Evolutionary conservation across 2,888 invertebrate genomes (phyloP).

Genomic region (Hofmannophila pseudospretella): DNA sequence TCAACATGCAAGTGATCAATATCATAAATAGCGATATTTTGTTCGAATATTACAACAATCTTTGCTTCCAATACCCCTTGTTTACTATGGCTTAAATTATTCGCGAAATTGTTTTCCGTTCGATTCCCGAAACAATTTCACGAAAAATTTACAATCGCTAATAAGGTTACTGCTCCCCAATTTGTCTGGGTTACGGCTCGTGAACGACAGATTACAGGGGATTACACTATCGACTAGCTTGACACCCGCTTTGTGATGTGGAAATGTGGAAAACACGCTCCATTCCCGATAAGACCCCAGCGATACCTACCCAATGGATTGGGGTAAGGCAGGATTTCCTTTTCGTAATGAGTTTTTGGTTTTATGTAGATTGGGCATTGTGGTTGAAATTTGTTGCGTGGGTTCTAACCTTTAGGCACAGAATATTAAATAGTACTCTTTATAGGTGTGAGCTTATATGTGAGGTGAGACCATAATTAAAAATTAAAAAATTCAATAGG

Average conservation of each 20-base stretch:
- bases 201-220: slow-evolving; percentile 26
- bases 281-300: slow-evolving; percentile 8
- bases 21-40: too few species aligned
- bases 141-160: slow-evolving; percentile 26
- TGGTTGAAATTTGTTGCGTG: not conserved
- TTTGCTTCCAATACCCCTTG: not conserved
- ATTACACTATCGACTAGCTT: slow-evolving; percentile 22
- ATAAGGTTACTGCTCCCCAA: slow-evolving; percentile 28
- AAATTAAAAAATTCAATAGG: too few species aligned
- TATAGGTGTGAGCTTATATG: not conserved
- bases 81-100: not conserved
- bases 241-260: slow-evolving; percentile 19
- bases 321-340: slow-evolving; percentile 12
- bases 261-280: slow-evolving; percentile 17
- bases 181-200: slow-evolving; percentile 24
- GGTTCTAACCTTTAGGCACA: too few species aligned
- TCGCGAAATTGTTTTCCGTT: slow-evolving; percentile 13
- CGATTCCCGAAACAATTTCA: slow-evolving; percentile 27
- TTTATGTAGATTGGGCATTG: slow-evolving; percentile 13
- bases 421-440: too few species aligned
- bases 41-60: too few species aligned
- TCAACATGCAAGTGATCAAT: too few species aligned
- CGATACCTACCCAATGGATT: slow-evolving; percentile 9
- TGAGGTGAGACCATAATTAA: not conserved
- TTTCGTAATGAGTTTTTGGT: slow-evolving; percentile 22